Evolutionary conservation across 2,888 invertebrate species (phyloP), one percentile per base, ranked within the genome.

Genomic region (Pristionchus entomophagus): DNA sequence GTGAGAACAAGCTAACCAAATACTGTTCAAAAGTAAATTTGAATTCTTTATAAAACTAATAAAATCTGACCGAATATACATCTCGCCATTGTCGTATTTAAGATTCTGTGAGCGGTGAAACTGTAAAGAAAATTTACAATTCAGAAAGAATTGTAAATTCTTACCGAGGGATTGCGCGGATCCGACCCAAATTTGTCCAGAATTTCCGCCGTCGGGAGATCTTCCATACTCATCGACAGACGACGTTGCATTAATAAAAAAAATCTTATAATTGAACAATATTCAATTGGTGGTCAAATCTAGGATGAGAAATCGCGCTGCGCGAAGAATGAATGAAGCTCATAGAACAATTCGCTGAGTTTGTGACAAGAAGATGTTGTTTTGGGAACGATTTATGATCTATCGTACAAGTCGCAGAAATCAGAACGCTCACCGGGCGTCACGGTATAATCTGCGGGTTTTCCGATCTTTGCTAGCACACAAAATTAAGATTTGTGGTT

Each of bases 61-160:
- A 19, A 53, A 12, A 12, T 3, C 82, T 41, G 26, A 73, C 73
- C 73, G 73, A 73, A 85, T 77, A 35, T 73, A 35, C 85, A 85
- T 85, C 56, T 73, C 77, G 22, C 85, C 85, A 14, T 85, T 85
- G n/a, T 85, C 85, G 19, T 85, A 77, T 6, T 56, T 51, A 17
- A 85, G 56, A 14, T 77, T 73, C 35, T 85, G 85, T 29, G 73
- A 32, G 19, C 77, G 73, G 29, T 85, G 51, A n/a, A 77, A n/a
- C 85, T 85, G 35, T 1, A 85, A 45, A 3, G 65, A n/a, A 65
- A 32, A 65, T 19, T 4, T 65, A 14, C 6, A 6, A 69, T 69
- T 8, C 19, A 26, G n/a, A 80, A 32, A 10, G 2, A 77, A 26
- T 38, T 45, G 77, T 6, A 56, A 82, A 59, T 56, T 26, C n/a